Percentiles rank a stretch among this genome's conserved stretches.
Conservation (phyloP, 35 echinoderm and acorn worm genomes). For the Apostichopus japonicus region DNA sequence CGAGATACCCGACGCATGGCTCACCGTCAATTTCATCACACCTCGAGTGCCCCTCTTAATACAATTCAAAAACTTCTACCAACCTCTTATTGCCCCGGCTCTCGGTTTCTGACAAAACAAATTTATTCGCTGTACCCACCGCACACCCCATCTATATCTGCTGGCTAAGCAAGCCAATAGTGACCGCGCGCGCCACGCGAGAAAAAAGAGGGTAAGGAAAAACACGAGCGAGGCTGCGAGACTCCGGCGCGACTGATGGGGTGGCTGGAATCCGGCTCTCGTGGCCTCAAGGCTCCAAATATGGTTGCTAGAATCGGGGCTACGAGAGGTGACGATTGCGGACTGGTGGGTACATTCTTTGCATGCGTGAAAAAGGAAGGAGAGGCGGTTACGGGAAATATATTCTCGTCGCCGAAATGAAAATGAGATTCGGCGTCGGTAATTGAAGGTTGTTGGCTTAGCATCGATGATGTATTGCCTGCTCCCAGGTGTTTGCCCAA, state of each 20-base stretch:
- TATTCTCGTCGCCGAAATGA: conserved; percentile 16
- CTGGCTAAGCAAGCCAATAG: conserved; percentile 10
- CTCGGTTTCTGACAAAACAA: conserved; percentile 49
- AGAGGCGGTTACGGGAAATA: conserved; percentile 13
- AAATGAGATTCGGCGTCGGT: conserved; percentile 19
- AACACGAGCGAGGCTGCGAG: conserved; percentile 12
- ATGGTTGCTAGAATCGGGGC: conserved; percentile 41
- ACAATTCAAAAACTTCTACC: conserved; percentile 35
- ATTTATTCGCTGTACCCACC: conserved; percentile 44
- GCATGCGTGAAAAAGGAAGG: conserved; percentile 8
- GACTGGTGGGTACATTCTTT: conserved; percentile 35
- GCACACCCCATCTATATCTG: conserved; percentile 44
- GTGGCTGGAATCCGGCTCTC: conserved; percentile 45
- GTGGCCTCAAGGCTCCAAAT: conserved; percentile 49
- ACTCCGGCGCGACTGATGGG: conserved; percentile 26
- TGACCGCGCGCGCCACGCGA: background rate
- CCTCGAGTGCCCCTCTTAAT: conserved; percentile 36
- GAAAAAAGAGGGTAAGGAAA: conserved; percentile 30
- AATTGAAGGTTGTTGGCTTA: conserved; percentile 20
- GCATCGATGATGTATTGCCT: conserved; percentile 12
- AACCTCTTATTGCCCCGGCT: conserved; percentile 21
- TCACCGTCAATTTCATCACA: conserved; percentile 10
- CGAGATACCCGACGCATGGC: conserved; percentile 10
- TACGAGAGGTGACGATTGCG: conserved; percentile 33
- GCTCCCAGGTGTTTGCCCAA: conserved; percentile 39